Base-by-base conservation (phyloP, 1,140 invertebrate species). In the Orchesella cincta region DNA sequence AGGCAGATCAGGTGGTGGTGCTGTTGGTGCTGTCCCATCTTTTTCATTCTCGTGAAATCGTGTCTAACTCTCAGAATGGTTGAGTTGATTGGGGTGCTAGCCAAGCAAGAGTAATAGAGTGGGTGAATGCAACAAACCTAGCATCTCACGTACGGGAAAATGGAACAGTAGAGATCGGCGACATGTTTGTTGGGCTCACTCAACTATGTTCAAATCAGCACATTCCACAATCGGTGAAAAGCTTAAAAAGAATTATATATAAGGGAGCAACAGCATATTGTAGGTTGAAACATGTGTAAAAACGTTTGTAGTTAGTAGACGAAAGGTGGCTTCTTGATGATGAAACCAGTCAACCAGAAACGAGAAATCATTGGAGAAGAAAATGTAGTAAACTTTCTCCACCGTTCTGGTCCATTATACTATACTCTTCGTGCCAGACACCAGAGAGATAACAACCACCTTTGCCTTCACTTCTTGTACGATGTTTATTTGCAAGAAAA, bases 321-420 rank as follows among this genome's bases (percentile, higher is more conserved):
- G 52, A 57, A 57, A 57, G 52, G 52, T 57, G 39, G 39, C 39
- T 46, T 46, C 39, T 46, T 46, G 75, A 70, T 76, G 75, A 76
- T 76, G 75, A 76, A 76, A 76, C 64, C 67, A 76, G 75, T 76
- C 75, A 70, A 76, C 29, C 36, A 51, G 75, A 76, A 76, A 34
- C 34, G 31, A 76, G 70, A 71, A 76, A 52, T 76, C 75, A 76
- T 76, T 76, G 35, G 46, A 76, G 39, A 70, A 70, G 75, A 76
- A 76, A 76, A 76, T 76, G 75, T 46, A 51, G 39, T 64, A 71
- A 76, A 76, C 36, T 76, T 76, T 76, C 75, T 76, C 28, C 52
- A 71, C 70, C 75, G 75, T 71, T 51, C 62, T 67, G 62, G 62
- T 67, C 62, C 62, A 67, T 67, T 67, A 67, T 67, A 67, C 62